Conservation (phyloP, 2,797 vertebrate species). For the Trematomus bernacchii region DNA sequence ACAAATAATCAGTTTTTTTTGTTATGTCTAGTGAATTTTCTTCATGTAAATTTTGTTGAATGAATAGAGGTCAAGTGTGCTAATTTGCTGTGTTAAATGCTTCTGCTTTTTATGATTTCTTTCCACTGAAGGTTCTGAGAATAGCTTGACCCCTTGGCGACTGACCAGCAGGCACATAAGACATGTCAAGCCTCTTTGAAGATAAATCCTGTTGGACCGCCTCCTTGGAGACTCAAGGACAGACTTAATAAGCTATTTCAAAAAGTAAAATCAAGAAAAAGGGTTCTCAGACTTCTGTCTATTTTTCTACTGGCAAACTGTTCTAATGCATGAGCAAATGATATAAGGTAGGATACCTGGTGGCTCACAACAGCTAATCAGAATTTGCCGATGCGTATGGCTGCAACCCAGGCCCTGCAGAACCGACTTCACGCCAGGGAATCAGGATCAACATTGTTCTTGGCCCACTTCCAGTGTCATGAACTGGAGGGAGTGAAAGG, state of each 20-base stretch:
- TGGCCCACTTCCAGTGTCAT: slow-evolving; percentile 77
- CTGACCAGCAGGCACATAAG: slow-evolving; percentile 58
- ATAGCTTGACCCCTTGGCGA: slow-evolving; percentile 63
- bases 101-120: slow-evolving; percentile 35
- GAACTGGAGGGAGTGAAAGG: slow-evolving; percentile 70
- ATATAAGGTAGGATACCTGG: slow-evolving; percentile 49
- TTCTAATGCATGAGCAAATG: slow-evolving; percentile 12
- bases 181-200: slow-evolving; percentile 61
- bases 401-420: slow-evolving; percentile 44
- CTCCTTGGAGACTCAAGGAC: slow-evolving; percentile 46
- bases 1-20: slow-evolving; percentile 36
- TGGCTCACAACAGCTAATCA: slow-evolving; percentile 12
- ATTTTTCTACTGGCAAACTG: slow-evolving; percentile 1
- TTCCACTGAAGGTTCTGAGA: slow-evolving; percentile 62
- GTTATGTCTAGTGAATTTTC: slow-evolving; percentile 16
- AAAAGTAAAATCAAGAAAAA: slow-evolving; percentile 29
- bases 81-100: slow-evolving; percentile 35
- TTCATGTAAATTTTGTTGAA: slow-evolving; percentile 25
- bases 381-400: slow-evolving; percentile 1
- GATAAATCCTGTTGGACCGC: slow-evolving; percentile 61
- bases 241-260: slow-evolving; percentile 26
- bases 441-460: slow-evolving; percentile 79
- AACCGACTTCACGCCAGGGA: slow-evolving; percentile 65
- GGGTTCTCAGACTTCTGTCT: background rate
- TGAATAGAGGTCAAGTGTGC: slow-evolving; percentile 30